Conservation (phyloP, 2,797 vertebrate species). For the Smutsia gigantea region DNA sequence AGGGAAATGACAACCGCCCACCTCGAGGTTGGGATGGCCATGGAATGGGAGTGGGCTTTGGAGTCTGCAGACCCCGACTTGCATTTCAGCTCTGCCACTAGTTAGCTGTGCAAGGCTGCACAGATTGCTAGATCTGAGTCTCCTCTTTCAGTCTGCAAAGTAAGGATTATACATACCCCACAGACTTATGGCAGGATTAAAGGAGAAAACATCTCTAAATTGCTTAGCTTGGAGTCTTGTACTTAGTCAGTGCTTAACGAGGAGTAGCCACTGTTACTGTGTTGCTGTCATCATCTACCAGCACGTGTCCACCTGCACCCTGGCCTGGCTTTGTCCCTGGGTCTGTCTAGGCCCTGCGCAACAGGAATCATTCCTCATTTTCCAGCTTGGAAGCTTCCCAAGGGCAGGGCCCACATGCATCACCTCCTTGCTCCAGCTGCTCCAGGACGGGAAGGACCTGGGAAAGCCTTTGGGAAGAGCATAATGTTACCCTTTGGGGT, state of each 20-base stretch:
- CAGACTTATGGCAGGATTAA: not conserved
- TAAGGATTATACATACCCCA: not conserved
- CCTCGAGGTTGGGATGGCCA: not conserved
- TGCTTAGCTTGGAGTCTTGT: conserved; percentile 35
- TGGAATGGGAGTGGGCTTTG: not conserved
- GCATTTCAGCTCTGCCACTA: not conserved
- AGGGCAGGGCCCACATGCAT: conserved; percentile 13
- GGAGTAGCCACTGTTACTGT: not conserved
- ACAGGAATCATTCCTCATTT: not conserved
- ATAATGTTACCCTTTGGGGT: not conserved
- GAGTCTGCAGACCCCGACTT: not conserved
- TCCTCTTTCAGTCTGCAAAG: not conserved
- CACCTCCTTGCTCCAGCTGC: not conserved
- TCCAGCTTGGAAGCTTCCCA: conserved; percentile 27
- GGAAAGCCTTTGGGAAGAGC: not conserved
- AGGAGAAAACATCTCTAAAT: not conserved
- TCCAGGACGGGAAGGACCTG: not conserved
- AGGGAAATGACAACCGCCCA: not conserved
- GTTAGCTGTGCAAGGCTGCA: not conserved
- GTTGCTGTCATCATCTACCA: not conserved
- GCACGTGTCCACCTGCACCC: not conserved
- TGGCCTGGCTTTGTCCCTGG: not conserved
- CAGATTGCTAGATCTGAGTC: not conserved
- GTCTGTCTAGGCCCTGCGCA: not conserved
- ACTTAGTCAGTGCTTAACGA: not conserved